phyloP scores from a whole-genome alignment of 2,113 vertebrate genomes.

The Gallinago paraguaiae region DNA sequence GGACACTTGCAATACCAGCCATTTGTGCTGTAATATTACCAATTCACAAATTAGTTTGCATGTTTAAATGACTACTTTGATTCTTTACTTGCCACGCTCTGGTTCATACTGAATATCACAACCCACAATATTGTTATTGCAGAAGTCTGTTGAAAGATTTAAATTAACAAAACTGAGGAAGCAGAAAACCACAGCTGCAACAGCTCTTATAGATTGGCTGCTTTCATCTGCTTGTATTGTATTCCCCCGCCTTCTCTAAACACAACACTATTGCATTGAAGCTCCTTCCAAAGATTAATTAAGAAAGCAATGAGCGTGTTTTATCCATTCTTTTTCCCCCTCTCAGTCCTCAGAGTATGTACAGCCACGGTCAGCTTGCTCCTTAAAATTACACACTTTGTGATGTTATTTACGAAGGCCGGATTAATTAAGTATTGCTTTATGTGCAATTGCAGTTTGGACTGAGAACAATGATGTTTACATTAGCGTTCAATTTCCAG shows the following conservation, averaged over 20 bases:
- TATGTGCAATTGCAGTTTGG: not conserved
- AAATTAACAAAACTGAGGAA: not conserved
- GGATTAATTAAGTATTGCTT: constrained; percentile 24
- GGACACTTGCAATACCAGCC: not conserved
- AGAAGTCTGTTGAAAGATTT: not conserved
- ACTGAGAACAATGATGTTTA: not conserved
- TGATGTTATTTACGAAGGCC: not conserved
- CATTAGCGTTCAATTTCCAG: not conserved
- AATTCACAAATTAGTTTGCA: not conserved
- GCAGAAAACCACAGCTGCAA: not conserved
- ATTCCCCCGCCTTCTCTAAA: not conserved
- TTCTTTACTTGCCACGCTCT: not conserved
- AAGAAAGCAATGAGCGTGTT: not conserved
- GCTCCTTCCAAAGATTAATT: constrained; percentile 15
- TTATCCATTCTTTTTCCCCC: not conserved
- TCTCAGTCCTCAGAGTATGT: not conserved
- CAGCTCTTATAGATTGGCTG: not conserved
- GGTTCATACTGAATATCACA: not conserved
- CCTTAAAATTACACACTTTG: not conserved
- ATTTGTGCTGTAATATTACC: not conserved
- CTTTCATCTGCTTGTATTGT: not conserved
- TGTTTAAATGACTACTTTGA: not conserved
- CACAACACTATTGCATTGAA: not conserved
- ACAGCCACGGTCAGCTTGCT: not conserved
- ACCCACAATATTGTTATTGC: not conserved